Conservation (phyloP, 2,113 vertebrate species). For the Leiothrix lutea region DNA sequence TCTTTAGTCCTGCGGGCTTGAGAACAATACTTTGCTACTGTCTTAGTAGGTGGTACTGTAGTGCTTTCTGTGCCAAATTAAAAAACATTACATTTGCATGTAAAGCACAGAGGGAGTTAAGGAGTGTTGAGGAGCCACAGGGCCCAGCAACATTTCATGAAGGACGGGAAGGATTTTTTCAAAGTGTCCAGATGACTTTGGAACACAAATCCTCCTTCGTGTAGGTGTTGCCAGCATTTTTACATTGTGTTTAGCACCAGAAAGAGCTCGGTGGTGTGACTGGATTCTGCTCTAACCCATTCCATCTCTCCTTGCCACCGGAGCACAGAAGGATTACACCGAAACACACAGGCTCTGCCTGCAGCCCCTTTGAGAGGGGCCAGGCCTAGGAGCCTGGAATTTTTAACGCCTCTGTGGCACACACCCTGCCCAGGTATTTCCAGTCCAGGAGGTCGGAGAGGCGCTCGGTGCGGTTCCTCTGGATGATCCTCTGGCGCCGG, state of each 20-base stretch:
- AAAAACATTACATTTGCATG: background rate
- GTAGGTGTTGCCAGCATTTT: background rate
- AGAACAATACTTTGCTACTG: background rate
- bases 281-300: background rate
- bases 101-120: background rate
- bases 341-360: background rate
- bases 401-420: background rate
- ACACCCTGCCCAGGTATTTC: constrained; percentile 91
- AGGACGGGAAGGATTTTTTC: background rate
- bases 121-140: background rate
- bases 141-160: background rate
- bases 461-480: constrained; percentile 92
- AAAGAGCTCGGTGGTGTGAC: background rate
- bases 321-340: background rate
- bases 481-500: constrained; percentile 92
- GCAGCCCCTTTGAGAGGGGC: background rate
- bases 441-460: constrained; percentile 94
- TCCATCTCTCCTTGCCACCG: background rate
- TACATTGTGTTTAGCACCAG: background rate
- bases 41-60: background rate
- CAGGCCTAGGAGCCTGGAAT: background rate
- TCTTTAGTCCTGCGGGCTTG: background rate
- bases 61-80: background rate
- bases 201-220: background rate
- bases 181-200: background rate